Conservation (phyloP, 1,140 invertebrate genomes). For the Chlorops oryzae region DNA sequence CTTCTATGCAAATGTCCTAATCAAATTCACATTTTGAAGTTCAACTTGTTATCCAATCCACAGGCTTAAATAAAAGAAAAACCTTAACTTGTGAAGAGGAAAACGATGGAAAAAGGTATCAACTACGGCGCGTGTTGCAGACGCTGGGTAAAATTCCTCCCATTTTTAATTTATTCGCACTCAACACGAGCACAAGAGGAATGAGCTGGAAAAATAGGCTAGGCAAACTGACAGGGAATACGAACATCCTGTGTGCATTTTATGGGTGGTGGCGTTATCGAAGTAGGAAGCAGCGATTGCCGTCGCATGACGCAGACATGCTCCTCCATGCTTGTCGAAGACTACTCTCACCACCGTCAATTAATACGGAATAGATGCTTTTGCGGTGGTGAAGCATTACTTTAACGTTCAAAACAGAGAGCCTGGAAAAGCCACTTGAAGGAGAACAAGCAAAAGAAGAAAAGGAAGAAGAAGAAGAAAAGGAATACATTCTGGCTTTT, state of each 20-base stretch:
- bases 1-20: conserved; percentile 48
- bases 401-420: conserved; percentile 31
- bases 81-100: conserved; percentile 28
- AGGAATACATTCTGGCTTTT: background rate
- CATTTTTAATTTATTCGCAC: conserved; percentile 47
- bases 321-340: too few species aligned
- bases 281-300: too few species aligned
- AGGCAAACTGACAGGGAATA: too few species aligned
- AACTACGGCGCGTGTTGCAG: conserved; percentile 28
- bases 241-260: too few species aligned
- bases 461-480: background rate
- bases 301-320: too few species aligned
- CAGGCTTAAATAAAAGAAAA: conserved; percentile 17
- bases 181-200: conserved; percentile 16
- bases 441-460: background rate
- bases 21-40: conserved; percentile 47
- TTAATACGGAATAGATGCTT: too few species aligned
- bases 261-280: too few species aligned
- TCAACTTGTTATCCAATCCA: conserved; percentile 43
- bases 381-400: too few species aligned
- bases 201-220: too few species aligned
- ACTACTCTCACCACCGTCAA: too few species aligned
- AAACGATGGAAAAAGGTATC: conserved; percentile 16
- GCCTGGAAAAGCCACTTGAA: conserved; percentile 6
- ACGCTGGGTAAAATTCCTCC: conserved; percentile 26